Conservation (phyloP, 2,797 vertebrate species). For the Carcharodon carcharias region DNA sequence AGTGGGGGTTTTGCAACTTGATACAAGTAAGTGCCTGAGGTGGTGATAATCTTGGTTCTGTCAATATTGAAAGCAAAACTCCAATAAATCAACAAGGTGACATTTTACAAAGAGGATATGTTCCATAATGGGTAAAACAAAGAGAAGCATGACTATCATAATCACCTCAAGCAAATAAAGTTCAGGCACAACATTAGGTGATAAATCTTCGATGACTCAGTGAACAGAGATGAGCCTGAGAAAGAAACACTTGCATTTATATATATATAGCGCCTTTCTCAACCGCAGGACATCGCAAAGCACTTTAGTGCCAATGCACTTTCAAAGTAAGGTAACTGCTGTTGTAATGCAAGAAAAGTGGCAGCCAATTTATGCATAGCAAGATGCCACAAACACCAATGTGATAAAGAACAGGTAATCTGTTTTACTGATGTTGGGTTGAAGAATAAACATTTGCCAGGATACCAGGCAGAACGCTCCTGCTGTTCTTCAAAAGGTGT, state of each 20-base stretch:
- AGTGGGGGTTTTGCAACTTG: neutral
- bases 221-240: neutral
- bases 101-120: neutral
- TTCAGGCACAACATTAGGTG: neutral
- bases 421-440: neutral
- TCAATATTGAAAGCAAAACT: neutral
- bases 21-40: neutral
- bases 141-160: neutral
- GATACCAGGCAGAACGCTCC: neutral
- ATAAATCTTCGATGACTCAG: neutral
- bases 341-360: neutral
- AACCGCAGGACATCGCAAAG: neutral
- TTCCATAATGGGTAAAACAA: neutral
- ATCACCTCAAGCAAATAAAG: neutral
- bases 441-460: neutral
- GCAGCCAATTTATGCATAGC: neutral
- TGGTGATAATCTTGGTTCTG: neutral
- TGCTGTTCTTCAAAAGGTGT: neutral
- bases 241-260: neutral
- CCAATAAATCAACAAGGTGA: neutral
- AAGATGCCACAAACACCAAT: neutral
- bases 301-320: conserved; percentile 14
- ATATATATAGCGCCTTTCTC: neutral
- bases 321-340: no score
- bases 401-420: neutral